A percentile compares a stretch with the other conserved stretches of the same genome.
Evolutionary conservation across 2,113 vertebrate genomes (phyloP).

Genomic region (Eudyptes chrysolophus): DNA sequence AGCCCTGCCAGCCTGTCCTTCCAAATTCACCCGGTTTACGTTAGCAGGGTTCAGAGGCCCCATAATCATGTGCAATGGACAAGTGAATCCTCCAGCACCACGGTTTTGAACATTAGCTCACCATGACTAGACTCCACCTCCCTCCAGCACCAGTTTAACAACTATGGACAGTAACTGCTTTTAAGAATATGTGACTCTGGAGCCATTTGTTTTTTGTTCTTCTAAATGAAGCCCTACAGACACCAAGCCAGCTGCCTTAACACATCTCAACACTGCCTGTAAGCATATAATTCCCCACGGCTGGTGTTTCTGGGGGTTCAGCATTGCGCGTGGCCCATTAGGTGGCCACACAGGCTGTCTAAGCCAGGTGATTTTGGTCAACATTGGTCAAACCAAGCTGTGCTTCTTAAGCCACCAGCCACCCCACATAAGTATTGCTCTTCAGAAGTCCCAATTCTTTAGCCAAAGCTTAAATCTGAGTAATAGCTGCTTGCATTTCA

Average conservation of each 20-base stretch:
- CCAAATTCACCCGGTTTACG: background rate
- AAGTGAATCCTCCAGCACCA: rapidly evolving
- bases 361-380: background rate
- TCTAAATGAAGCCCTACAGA: background rate
- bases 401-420: background rate
- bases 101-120: background rate
- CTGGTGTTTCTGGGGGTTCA: background rate
- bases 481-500: background rate
- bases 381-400: background rate
- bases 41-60: background rate
- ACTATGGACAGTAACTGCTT: background rate
- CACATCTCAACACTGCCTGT: background rate
- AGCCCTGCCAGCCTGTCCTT: background rate
- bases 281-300: rapidly evolving
- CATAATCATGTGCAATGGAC: rapidly evolving
- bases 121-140: background rate
- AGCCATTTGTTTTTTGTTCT: background rate
- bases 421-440: background rate
- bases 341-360: background rate
- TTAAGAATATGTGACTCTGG: background rate
- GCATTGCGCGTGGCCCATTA: background rate
- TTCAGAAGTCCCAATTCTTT: background rate
- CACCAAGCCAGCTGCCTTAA: background rate
- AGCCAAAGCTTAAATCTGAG: background rate
- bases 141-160: background rate